phyloP scores from a whole-genome alignment of 2,113 vertebrate genomes.

The Otolemur garnettii region DNA sequence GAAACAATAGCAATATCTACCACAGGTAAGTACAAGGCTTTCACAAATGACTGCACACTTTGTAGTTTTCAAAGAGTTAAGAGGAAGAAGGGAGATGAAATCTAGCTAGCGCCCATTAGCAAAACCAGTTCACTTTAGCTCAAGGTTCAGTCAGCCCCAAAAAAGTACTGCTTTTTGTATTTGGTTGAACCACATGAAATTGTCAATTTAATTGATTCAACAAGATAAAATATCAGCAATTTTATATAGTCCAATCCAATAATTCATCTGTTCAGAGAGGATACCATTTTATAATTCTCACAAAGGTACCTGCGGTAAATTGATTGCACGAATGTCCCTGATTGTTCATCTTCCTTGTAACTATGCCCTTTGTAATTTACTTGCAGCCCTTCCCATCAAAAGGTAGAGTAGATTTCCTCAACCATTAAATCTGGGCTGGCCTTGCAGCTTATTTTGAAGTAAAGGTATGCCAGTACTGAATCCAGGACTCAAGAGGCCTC shows the following conservation, averaged over 20 bases:
- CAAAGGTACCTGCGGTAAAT: background rate
- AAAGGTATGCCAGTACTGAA: background rate
- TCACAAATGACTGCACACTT: background rate
- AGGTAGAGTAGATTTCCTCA: background rate
- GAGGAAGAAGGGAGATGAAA: background rate
- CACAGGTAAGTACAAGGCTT: background rate
- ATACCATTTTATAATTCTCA: background rate
- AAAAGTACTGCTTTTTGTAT: background rate
- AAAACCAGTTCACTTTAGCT: background rate
- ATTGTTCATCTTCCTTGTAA: background rate
- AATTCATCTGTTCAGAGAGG: background rate
- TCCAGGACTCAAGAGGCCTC: background rate
- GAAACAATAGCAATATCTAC: background rate
- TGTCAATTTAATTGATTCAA: constrained; percentile 41
- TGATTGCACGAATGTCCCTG: background rate
- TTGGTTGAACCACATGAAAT: background rate
- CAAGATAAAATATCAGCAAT: background rate
- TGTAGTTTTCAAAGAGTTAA: constrained; percentile 42
- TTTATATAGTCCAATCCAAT: constrained; percentile 6
- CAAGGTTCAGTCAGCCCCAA: background rate
- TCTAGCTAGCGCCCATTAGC: background rate
- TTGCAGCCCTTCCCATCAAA: background rate
- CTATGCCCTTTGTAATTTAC: background rate
- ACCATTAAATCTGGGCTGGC: background rate
- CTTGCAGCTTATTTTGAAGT: background rate